phyloP scores from a whole-genome alignment of 2,113 vertebrate genomes.

The Micronycteris hirsuta region DNA sequence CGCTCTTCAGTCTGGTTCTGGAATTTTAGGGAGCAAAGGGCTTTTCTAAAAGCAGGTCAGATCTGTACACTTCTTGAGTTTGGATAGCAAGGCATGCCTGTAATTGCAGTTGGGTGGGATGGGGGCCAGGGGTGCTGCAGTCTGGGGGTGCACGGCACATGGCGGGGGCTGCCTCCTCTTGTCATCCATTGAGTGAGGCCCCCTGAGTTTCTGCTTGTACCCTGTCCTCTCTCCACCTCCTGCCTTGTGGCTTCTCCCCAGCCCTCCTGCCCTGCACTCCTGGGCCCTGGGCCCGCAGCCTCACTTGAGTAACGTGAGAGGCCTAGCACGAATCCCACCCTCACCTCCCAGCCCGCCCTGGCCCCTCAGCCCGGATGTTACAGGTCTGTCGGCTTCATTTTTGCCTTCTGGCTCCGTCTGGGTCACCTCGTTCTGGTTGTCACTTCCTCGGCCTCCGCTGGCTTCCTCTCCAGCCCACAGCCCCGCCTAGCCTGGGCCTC shows the following conservation, averaged over 20 bases:
- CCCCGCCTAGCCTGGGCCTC: neutral
- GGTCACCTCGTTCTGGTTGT: neutral
- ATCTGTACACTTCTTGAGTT: neutral
- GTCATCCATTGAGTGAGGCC: neutral
- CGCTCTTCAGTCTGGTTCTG: neutral
- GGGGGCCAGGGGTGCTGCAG: fast-evolving
- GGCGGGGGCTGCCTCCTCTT: no score
- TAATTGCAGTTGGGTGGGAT: neutral
- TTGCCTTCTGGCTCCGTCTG: neutral
- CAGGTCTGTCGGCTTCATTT: neutral
- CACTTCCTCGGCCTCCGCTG: neutral
- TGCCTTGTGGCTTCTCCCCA: fast-evolving
- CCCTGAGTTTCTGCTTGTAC: neutral
- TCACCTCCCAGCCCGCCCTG: neutral
- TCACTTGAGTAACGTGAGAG: fast-evolving
- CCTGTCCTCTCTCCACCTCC: neutral
- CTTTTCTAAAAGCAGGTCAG: neutral
- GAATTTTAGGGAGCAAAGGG: neutral
- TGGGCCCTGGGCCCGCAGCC: neutral
- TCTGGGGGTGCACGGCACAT: neutral
- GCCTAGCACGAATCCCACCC: neutral
- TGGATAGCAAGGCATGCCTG: neutral
- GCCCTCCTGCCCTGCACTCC: fast-evolving
- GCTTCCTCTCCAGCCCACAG: neutral
- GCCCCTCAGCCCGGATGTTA: neutral